These are phyloP conservation scores for Limenitis camilla DNA, from an alignment of 2,888 invertebrate species.

Conservation along the genomic window DNA sequence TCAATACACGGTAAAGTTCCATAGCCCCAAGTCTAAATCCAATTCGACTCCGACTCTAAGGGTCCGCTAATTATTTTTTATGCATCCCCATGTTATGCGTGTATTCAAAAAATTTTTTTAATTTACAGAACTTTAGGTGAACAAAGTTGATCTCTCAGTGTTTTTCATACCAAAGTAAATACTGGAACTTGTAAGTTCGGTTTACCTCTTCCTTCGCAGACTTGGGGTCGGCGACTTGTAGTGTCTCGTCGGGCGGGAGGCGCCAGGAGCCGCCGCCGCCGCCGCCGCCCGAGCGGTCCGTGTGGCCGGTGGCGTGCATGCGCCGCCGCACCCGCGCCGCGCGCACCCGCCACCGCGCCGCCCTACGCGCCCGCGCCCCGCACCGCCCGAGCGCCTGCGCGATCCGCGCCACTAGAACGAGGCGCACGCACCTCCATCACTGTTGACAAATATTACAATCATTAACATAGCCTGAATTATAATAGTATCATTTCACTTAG, in stretches of 20 bases:
- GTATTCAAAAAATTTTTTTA: no score
- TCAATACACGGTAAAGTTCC: no score
- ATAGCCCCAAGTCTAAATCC: no score
- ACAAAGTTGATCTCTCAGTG: no score
- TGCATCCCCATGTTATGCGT: no score
- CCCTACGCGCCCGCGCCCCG: slow-evolving; percentile 57
- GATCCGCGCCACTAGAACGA: slow-evolving; percentile 34
- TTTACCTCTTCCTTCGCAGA: slow-evolving; percentile 80
- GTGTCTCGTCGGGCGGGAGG: slow-evolving; percentile 92
- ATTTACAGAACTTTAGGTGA: no score
- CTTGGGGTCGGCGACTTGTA: slow-evolving; percentile 92
- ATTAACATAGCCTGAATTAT: no score
- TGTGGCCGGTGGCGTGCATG: slow-evolving; percentile 93
- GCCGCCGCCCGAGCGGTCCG: slow-evolving; percentile 85
- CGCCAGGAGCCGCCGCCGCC: slow-evolving; percentile 85
- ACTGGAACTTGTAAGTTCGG: no score
- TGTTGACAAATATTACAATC: slow-evolving; percentile 22
- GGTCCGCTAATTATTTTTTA: no score
- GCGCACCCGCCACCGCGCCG: slow-evolving; percentile 77
- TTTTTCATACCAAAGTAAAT: no score
- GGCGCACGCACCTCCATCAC: slow-evolving; percentile 50
- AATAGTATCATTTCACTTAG: no score
- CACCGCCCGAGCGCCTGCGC: slow-evolving; percentile 28
- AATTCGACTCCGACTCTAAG: no score
- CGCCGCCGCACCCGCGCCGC: slow-evolving; percentile 76